Evolutionary conservation across 2,797 vertebrate species (phyloP).

Genomic region (Chrysolophus pictus): DNA sequence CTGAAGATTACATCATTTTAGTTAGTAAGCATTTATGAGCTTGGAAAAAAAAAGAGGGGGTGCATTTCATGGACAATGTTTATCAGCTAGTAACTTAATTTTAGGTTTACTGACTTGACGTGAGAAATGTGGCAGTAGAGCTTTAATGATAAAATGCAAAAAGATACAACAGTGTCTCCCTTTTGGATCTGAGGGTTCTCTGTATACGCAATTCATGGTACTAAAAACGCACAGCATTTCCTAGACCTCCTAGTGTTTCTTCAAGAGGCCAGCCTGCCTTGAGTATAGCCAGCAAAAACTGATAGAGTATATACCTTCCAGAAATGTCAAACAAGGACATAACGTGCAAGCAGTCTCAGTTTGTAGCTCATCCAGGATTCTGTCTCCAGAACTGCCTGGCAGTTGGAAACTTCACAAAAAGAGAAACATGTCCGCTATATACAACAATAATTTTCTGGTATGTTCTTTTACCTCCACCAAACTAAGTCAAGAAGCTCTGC

Average conservation of each 20-base stretch:
- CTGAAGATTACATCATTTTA: neutral
- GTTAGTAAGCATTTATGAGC: neutral
- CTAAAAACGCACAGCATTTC: neutral
- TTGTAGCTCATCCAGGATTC: neutral
- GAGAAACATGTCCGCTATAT: neutral
- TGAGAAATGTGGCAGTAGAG: neutral
- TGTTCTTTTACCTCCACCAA: neutral
- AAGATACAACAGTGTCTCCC: neutral
- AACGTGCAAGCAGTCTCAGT: fast-evolving
- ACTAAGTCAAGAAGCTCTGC: neutral
- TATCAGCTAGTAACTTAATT: neutral
- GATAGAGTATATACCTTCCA: neutral
- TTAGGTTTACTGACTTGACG: neutral
- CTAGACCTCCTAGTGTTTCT: neutral
- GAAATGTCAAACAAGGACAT: neutral
- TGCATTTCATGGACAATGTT: neutral
- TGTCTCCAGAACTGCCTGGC: neutral
- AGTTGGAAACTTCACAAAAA: neutral
- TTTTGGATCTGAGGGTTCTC: neutral
- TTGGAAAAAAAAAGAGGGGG: neutral
- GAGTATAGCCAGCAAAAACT: neutral
- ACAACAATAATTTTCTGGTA: neutral
- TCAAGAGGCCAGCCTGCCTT: neutral
- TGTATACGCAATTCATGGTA: neutral
- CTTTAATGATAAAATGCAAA: neutral